Base-by-base conservation (phyloP, 1,140 invertebrate genomes). In the Drosophila melanica region DNA sequence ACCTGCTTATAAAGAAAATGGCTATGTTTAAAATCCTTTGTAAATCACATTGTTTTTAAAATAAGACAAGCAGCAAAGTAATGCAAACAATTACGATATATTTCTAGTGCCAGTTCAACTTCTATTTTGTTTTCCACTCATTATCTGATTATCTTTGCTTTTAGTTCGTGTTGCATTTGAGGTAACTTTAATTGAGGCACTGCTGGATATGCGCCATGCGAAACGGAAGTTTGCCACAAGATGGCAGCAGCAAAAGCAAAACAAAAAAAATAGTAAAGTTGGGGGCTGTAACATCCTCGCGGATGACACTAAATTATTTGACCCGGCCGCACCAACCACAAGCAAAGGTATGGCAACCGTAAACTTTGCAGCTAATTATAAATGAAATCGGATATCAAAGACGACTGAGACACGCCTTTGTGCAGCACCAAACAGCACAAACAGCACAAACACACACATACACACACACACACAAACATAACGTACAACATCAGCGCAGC, bases 361-460 rank as follows among this genome's bases (percentile, higher is more conserved):
- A 79, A 87, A 86, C 82, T 82, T 86, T 79, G 72, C 67, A 87
- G 82, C 82, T 86, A 86, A 86, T 86, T 86, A 86, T 86, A 86
- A 87, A 86, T 86, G 82, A 86, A 86, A 86, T 87, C 82, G 82
- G 79, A 86, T 86, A 86, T 86, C 82, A 87, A 82, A 87, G 71
- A 77, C 80, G 72, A 73, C 79, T 67, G 60, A 63, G 64, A 79
- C 82, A 82, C 82, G 82, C 82, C 82, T 81, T 86, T 86, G 70
- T 87, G 77, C 59, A 68, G 30, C 45, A 48, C 64, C 68, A 64
- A 30, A 14, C 20, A 50, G 58, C 68, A 57, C 48, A 69, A 35
- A 39, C 41, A 20, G n/a, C n/a, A n/a, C n/a, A n/a, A n/a, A n/a
- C 10, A 42, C 44, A 57, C 16, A 48, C 53, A 48, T 4, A 45